Evolutionary conservation across 2,113 vertebrate genomes (phyloP).

Genomic region (Conger conger): DNA sequence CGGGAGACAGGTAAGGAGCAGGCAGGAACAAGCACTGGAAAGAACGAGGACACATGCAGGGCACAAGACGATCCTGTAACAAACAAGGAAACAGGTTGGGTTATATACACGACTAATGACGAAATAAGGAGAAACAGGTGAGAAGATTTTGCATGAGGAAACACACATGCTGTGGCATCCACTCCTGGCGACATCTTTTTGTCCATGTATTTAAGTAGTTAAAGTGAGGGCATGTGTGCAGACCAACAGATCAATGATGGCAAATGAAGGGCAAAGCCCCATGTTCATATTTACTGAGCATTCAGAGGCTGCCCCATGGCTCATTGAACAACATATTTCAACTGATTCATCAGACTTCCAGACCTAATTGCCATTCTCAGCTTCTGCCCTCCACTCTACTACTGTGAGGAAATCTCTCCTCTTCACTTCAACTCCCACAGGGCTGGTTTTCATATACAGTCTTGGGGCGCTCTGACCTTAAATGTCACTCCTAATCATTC

Average conservation of each 20-base stretch:
- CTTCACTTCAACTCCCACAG: background rate
- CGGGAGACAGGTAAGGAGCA: too few species aligned
- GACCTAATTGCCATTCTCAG: constrained; percentile 12
- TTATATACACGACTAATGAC: too few species aligned
- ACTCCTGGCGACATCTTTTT: background rate
- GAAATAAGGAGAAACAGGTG: too few species aligned
- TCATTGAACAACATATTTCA: background rate
- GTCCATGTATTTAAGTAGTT: background rate
- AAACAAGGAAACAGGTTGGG: too few species aligned
- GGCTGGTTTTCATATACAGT: background rate
- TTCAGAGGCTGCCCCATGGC: background rate
- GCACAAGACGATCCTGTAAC: too few species aligned
- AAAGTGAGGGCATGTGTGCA: background rate
- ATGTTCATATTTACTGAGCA: background rate
- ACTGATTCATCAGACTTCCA: background rate
- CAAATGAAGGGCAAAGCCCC: background rate
- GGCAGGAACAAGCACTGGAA: too few species aligned
- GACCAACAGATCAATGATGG: background rate
- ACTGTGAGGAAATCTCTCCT: background rate
- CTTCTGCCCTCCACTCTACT: background rate
- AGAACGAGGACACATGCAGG: too few species aligned
- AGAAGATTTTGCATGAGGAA: too few species aligned
- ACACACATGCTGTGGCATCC: background rate
- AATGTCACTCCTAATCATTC: constrained; percentile 1
- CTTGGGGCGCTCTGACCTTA: background rate